Evolutionary conservation across 2,888 invertebrate species (phyloP).

Genomic region (Cataglyphis albicans): DNA sequence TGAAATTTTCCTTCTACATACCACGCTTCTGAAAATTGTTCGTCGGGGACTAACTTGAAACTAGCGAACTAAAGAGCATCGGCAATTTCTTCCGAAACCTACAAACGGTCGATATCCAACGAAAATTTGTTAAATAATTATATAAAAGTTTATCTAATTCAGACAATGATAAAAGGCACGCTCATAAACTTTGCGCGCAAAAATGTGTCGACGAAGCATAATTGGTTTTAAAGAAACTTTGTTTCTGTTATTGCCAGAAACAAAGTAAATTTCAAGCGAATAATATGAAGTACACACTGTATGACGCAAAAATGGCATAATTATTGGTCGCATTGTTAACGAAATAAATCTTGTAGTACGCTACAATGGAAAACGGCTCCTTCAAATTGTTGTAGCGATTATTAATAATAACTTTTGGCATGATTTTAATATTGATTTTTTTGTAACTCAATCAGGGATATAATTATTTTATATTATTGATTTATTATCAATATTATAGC

Average conservation of each 20-base stretch:
- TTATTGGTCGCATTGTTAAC: constrained; percentile 10
- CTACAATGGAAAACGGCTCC: not conserved
- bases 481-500: not conserved
- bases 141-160: constrained; percentile 33
- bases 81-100: not conserved
- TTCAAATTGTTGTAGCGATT: not conserved
- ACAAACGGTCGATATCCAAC: not conserved
- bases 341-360: not conserved
- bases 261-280: constrained; percentile 18
- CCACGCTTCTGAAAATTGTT: not conserved
- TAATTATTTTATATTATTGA: not conserved
- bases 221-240: constrained; percentile 29
- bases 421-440: not conserved
- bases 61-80: constrained; percentile 2
- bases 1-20: constrained; percentile 31
- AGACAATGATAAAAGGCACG: not conserved
- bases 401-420: not conserved
- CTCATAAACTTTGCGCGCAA: not conserved
- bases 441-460: not conserved
- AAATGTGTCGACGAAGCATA: constrained; percentile 1
- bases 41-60: not conserved
- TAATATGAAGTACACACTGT: not conserved
- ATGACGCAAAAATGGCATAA: not conserved
- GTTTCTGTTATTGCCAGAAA: not conserved
- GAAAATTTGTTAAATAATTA: constrained; percentile 37